Base-by-base conservation (phyloP, 2,113 vertebrate genomes). In the Colossoma macropomum region DNA sequence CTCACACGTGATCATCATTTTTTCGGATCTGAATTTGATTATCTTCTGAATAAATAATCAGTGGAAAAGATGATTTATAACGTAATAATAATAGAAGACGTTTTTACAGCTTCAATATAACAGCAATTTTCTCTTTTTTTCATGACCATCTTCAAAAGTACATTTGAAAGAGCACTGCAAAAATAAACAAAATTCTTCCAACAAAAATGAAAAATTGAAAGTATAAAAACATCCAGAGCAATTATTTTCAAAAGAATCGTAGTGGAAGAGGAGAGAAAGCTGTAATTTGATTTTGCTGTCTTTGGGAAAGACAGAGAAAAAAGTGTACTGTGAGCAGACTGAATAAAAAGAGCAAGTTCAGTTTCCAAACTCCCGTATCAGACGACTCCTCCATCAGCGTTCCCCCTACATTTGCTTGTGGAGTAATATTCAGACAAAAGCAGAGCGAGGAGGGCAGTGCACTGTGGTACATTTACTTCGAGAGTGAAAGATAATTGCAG, bases 11-110 rank as follows among this genome's bases (percentile, higher is more conserved):
- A 81, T 86, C 70, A 81, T 84, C 81, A 54, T 56, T 84, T 71
- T 71, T 45, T 56, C 48, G 78, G 69, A 85, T 48, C 63, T 81
- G 84, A 75, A 88, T 88, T 84, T 86, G 86, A 88, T 88, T 84
- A 86, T 85, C 84, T 75, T 63, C 48, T 84, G 84, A 86, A 88
- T 88, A 84, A 80, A 86, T 86, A 88, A 88, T 88, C 70, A 70
- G 78, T 50, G 56, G 52, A 76, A 81, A 87, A 80, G 66, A 86
- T 88, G 77, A 88, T 79, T 81, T 81, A 86, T 81, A 79, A 81
- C 0, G 54, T 75, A 75, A 84, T 84, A 83, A 88, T 81, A 54
- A 66, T 65, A 75, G 62, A 81, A 84, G 48, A 59, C 81, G 78
- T 69, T 87, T 87, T 84, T 84, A 85, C 76, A 84, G 69, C 74